phyloP scores from a whole-genome alignment of 2,888 invertebrate species.

The Sipha maydis region DNA sequence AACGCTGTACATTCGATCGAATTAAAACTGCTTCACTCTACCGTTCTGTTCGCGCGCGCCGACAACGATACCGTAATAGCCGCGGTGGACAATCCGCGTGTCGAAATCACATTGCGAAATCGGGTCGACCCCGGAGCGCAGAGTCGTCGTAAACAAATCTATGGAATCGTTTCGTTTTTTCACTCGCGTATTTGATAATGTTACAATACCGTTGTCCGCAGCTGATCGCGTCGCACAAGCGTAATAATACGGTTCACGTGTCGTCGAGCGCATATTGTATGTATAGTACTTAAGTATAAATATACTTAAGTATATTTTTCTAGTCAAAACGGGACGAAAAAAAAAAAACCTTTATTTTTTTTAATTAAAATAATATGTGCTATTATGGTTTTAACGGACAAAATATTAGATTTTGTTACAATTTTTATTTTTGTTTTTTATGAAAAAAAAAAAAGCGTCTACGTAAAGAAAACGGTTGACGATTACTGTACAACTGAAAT shows the following conservation, averaged over 20 bases:
- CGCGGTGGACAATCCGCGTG: neutral
- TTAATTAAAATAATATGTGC: too few relatives aligned
- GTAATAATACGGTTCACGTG: neutral
- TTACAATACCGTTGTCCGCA: neutral
- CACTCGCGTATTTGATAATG: neutral
- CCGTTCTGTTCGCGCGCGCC: neutral
- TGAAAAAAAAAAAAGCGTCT: too few relatives aligned
- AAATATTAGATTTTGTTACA: too few relatives aligned
- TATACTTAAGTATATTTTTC: too few relatives aligned
- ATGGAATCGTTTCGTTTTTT: neutral
- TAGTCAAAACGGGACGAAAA: too few relatives aligned
- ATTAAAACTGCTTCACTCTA: neutral
- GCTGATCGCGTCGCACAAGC: neutral
- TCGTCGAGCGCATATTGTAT: neutral
- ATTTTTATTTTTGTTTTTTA: too few relatives aligned
- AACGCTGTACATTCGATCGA: neutral
- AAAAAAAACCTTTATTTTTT: too few relatives aligned
- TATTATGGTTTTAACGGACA: too few relatives aligned
- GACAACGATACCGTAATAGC: neutral
- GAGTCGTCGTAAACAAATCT: neutral
- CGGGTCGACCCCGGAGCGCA: conserved; percentile 6
- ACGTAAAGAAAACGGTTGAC: too few relatives aligned
- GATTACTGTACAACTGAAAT: too few relatives aligned
- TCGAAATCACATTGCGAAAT: conserved; percentile 7
- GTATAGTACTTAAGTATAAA: too few relatives aligned